Base-by-base conservation (phyloP, 35 echinoderm and acorn worm genomes). In the Heliocidaris erythrogramma region DNA sequence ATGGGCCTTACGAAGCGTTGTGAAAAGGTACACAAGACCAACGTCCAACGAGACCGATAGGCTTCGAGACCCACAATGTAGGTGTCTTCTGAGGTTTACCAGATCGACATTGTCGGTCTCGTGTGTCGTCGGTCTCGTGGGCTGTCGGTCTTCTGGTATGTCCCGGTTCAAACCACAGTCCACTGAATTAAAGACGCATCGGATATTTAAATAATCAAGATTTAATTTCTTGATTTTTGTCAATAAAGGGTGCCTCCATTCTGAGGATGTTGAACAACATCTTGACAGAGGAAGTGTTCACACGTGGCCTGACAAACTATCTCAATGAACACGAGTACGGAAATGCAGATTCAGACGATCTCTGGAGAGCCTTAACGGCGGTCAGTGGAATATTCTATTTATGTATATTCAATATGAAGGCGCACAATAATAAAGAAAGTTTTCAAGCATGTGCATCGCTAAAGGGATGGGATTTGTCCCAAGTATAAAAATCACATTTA, bases 241-340 rank as follows among this genome's bases (percentile, higher is more conserved):
- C 8, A 95, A 85, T 90, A 18, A 9, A 99, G 98, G 98, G 98
- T 29, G 95, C 61, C 24, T 99, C 98, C 88, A 97, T 99, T 56
- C 60, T 99, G 9, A 71, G 96, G 30, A 99, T 99, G 98, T 85
- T 99, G 88, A 97, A 99, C 84, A 56, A 97, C 48, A 96, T 99
- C 18, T 84, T 99, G 53, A 95, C 95, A 10, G 89, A 96, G 86
- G 96, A 99, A 16, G 95, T 96, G 11, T 99, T 99, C 65, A 88
- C 60, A 86, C 21, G 14, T 17, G 98, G 98, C 31, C 48, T 99
- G 49, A 94, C 86, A 56, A 59, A 85, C 14, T 99, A 97, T 88
- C 90, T 99, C 5, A 97, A 95, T 42, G 49, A 96, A 31, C 94
- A 94, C 30, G 35, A 47, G 7, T 97, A 97, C 42, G 95, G 94